Evolutionary conservation across 1,140 invertebrate genomes (phyloP).

Genomic region (Drosophila navojoa): DNA sequence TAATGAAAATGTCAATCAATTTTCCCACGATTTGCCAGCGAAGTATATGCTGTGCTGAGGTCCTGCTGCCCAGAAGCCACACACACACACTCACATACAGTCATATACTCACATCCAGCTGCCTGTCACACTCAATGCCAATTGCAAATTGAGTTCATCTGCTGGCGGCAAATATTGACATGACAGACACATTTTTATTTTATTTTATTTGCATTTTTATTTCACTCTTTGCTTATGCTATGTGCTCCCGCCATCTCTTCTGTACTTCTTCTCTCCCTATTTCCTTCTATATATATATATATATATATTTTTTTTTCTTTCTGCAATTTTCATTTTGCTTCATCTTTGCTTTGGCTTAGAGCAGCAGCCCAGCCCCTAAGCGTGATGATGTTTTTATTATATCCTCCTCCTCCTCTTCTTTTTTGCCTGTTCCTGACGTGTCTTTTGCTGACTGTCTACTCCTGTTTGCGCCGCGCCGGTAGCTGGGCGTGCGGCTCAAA

Average conservation of each 20-base stretch:
- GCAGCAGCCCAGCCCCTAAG: conserved; percentile 43
- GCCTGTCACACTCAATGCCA: conserved; percentile 73
- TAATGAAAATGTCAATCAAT: conserved; percentile 83
- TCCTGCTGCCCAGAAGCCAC: conserved; percentile 44
- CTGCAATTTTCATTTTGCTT: conserved; percentile 47
- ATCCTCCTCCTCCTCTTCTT: conserved; percentile 22
- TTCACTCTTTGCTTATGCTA: conserved; percentile 55
- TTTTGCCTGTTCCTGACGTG: conserved; percentile 8
- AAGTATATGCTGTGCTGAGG: conserved; percentile 42
- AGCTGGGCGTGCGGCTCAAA: conserved; percentile 62
- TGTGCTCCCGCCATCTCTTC: conserved; percentile 1
- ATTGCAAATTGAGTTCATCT: conserved; percentile 83
- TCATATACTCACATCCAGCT: conserved; percentile 9
- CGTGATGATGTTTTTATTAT: conserved; percentile 51
- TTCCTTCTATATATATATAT: conserved; percentile 29
- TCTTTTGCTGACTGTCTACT: conserved; percentile 24
- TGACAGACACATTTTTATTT: conserved; percentile 83
- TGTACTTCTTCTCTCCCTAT: neutral
- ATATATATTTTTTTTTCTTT: conserved; percentile 44
- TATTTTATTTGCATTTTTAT: conserved; percentile 83
- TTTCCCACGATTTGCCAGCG: conserved; percentile 77
- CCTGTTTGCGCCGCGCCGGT: conserved; percentile 19
- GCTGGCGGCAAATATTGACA: conserved; percentile 82
- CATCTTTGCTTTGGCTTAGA: conserved; percentile 36
- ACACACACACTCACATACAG: conserved; percentile 33